A percentile compares a stretch with the other conserved stretches of the same genome.
These are phyloP conservation scores for Aurelia sp. DNA, from an alignment of 30 jellyfish, hydroid and myxozoan genomes.

Conservation along the genomic window DNA sequence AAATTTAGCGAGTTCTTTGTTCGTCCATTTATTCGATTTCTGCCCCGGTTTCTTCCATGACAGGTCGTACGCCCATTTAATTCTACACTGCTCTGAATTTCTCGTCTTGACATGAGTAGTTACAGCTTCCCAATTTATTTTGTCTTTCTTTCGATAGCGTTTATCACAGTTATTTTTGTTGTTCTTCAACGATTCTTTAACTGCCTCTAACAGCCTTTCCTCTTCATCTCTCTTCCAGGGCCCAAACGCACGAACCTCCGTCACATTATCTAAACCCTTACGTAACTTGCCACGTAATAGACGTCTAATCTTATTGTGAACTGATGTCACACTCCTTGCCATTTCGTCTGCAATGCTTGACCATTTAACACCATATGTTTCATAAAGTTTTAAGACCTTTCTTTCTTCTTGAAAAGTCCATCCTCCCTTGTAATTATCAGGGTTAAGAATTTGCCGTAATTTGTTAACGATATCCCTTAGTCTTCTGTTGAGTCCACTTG, in stretches of 20 bases:
- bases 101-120: conserved; percentile 39
- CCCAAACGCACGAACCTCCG: not conserved
- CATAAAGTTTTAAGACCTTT: not conserved
- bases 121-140: conserved; percentile 31
- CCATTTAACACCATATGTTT: conserved; percentile 45
- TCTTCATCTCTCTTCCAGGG: not conserved
- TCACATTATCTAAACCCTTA: too few relatives aligned
- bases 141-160: not conserved
- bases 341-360: conserved; percentile 17
- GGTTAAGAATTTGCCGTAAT: conserved; percentile 25
- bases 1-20: not conserved
- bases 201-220: not conserved
- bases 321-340: conserved; percentile 41
- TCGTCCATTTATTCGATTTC: conserved; percentile 24
- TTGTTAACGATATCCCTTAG: conserved; percentile 13
- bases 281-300: too few relatives aligned
- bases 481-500: conserved; percentile 53
- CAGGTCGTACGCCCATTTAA: conserved; percentile 37
- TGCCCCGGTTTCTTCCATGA: conserved; percentile 15
- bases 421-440: conserved; percentile 53
- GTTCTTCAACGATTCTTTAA: not conserved
- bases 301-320: not conserved
- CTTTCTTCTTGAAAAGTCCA: conserved; percentile 31
- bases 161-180: not conserved
- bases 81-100: conserved; percentile 29